These are phyloP conservation scores for Tenthredo distinguenda DNA, from an alignment of 2,888 invertebrate genomes.

Conservation along the genomic window DNA sequence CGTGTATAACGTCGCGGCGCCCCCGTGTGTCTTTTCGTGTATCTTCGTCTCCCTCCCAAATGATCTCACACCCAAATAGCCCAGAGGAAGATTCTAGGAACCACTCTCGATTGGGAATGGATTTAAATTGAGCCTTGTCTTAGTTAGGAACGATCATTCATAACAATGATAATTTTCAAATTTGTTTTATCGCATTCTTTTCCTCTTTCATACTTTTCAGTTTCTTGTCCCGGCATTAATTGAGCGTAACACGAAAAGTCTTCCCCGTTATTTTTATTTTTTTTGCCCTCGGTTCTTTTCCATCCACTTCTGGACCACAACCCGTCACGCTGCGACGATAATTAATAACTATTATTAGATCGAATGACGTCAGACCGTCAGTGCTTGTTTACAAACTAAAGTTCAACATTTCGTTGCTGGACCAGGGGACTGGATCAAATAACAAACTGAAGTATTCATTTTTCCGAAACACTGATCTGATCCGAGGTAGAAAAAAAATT, in stretches of 20 bases:
- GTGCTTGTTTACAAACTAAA: conserved; percentile 29
- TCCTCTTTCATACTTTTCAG: background rate
- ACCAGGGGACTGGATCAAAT: background rate
- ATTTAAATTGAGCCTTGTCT: conserved; percentile 22
- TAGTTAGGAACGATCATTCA: background rate
- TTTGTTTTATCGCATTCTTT: background rate
- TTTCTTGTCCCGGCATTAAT: background rate
- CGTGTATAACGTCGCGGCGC: conserved; percentile 24
- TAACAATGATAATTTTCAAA: background rate
- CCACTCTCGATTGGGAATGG: conserved; percentile 46
- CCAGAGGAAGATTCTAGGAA: conserved; percentile 41
- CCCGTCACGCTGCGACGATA: background rate
- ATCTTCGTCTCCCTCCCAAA: background rate
- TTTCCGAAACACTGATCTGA: background rate
- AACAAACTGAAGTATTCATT: background rate
- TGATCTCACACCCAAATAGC: conserved; percentile 43
- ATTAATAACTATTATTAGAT: conserved; percentile 38
- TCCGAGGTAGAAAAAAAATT: background rate
- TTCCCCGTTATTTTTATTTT: background rate
- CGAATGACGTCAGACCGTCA: conserved; percentile 22
- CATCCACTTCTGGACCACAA: background rate
- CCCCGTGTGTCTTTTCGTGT: conserved; percentile 45
- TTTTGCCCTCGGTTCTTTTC: background rate
- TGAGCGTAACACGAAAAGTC: background rate
- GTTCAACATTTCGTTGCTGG: conserved; percentile 19